phyloP scores from a whole-genome alignment of 1,140 invertebrate species.

The Branchinecta lindahli region DNA sequence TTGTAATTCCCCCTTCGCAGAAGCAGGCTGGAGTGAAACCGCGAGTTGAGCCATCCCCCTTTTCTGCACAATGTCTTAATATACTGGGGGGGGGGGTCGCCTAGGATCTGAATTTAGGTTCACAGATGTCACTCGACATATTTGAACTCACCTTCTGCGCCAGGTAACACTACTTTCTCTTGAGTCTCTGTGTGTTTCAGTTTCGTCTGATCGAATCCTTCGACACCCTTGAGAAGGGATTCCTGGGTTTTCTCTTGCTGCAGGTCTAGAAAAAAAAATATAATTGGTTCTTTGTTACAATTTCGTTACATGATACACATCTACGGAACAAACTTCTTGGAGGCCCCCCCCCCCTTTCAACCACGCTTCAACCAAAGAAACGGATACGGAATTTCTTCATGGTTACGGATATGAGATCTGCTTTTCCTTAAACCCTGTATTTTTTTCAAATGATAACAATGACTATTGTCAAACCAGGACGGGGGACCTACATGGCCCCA shows the following conservation, averaged over 20 bases:
- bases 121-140: neutral
- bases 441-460: too few species aligned
- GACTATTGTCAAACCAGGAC: too few species aligned
- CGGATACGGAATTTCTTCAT: neutral
- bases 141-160: conserved; percentile 65
- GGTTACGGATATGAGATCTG: too few species aligned
- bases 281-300: neutral
- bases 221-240: conserved; percentile 65
- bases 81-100: conserved; percentile 23
- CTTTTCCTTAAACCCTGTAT: too few species aligned
- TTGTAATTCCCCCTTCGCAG: too few species aligned
- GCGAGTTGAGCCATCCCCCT: too few species aligned
- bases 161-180: conserved; percentile 82
- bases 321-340: neutral
- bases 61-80: too few species aligned
- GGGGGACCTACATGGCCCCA: too few species aligned
- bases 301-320: neutral
- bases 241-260: conserved; percentile 70
- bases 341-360: neutral
- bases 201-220: conserved; percentile 59
- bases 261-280: conserved; percentile 46
- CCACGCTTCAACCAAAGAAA: neutral
- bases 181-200: conserved; percentile 82
- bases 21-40: too few species aligned
- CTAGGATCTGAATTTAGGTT: conserved; percentile 22